Evolutionary conservation across 2,113 vertebrate species (phyloP), one percentile per base, ranked within the genome.

Genomic region (Syngnathus scovelli): DNA sequence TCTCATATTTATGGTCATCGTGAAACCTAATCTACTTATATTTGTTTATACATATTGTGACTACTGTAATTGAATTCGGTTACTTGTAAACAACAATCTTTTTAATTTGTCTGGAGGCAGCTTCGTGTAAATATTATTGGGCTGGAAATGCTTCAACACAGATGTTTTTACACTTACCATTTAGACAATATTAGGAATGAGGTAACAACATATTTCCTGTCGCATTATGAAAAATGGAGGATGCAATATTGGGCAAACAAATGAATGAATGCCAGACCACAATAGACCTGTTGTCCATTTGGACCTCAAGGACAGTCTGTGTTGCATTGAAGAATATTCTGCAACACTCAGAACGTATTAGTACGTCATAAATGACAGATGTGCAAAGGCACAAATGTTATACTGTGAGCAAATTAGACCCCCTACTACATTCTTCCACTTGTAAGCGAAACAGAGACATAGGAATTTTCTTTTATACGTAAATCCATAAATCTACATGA

Each of bases 401-500:
- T 46, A 39, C 41, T 38, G n/a, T 44, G n/a, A 15, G n/a, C 44
- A 51, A 48, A 43, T 68, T 37, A 43, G 44, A 46, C 38, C 13
- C 44, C 15, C 12, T 37, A 10, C 7, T 41, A 36, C 11, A 44
- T 68, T 38, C 63, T 23, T 66, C 23, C 21, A 27, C 43, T 27
- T 37, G 36, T 54, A 56, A 52, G 61, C 55, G 38, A 61, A 61
- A 51, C 61, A 6, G 48, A 75, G 36, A 78, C 23, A 51, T n/a
- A 46, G 63, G 36, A 61, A 72, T 49, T 38, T 59, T 23, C n/a
- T 16, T 46, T 44, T 46, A 7, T 27, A n/a, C n/a, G n/a, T n/a
- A 16, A 58, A 58, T 58, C 23, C 16, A 62, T 39, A 43, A 44
- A 75, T 66, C 44, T 59, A 66, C 68, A 48, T 51, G 67, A 83